Percentiles rank a stretch among this genome's conserved stretches.
These are phyloP conservation scores for Nilaparvata lugens DNA, from an alignment of 1,140 invertebrate species.

Conservation along the genomic window DNA sequence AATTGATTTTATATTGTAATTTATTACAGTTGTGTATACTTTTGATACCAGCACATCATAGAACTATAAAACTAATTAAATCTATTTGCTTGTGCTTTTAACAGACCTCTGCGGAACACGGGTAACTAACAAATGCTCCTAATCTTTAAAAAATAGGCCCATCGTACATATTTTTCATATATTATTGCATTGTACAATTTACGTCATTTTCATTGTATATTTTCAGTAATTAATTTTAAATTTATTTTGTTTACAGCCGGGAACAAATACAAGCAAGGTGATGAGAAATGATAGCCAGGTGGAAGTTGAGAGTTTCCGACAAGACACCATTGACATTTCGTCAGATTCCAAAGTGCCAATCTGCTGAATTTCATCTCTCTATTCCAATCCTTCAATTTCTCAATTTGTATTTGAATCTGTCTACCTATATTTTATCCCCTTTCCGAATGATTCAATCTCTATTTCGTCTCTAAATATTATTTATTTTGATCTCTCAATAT, in stretches of 20 bases:
- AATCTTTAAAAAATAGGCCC: neutral
- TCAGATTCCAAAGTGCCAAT: neutral
- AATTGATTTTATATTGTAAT: too few species aligned
- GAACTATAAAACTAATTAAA: neutral
- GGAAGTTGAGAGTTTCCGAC: conserved; percentile 51
- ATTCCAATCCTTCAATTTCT: too few species aligned
- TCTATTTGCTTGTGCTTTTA: neutral
- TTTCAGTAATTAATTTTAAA: neutral
- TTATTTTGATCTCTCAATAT: too few species aligned
- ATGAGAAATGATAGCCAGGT: conserved; percentile 51
- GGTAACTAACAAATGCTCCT: neutral
- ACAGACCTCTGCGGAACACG: neutral
- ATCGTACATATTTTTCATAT: neutral
- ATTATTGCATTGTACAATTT: too few species aligned
- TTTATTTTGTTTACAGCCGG: conserved; percentile 37
- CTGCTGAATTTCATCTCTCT: neutral
- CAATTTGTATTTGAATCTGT: too few species aligned
- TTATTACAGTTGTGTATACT: too few species aligned
- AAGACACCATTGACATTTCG: conserved; percentile 44
- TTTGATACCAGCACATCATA: neutral
- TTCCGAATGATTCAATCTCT: too few species aligned
- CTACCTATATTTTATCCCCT: too few species aligned
- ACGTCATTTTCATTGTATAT: too few species aligned
- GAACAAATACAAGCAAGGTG: conserved; percentile 38
- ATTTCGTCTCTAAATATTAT: too few species aligned